Evolutionary conservation across 2,797 vertebrate genomes (phyloP).

Genomic region (Danio tinwini): DNA sequence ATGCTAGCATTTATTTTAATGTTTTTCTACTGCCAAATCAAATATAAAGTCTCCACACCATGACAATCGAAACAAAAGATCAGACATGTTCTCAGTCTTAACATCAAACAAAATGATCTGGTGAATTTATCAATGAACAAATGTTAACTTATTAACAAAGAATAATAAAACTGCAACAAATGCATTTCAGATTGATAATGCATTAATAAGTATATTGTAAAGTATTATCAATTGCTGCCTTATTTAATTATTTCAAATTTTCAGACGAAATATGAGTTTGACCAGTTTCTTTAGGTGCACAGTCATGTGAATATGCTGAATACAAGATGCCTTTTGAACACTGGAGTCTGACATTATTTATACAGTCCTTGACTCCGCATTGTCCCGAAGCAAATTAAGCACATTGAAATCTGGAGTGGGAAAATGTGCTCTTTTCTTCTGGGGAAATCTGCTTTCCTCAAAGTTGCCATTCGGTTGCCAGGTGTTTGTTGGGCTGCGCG

Average conservation of each 20-base stretch:
- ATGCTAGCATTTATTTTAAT: slow-evolving; percentile 59
- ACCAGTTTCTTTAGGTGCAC: background rate
- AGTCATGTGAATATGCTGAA: background rate
- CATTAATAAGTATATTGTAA: too few species aligned
- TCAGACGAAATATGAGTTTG: background rate
- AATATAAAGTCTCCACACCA: slow-evolving; percentile 66
- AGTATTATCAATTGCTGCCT: background rate
- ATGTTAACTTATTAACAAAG: too few species aligned
- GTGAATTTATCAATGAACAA: too few species aligned
- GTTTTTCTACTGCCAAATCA: slow-evolving; percentile 48
- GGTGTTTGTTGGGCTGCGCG: slow-evolving; percentile 65
- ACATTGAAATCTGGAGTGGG: slow-evolving; percentile 25
- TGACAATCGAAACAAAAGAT: slow-evolving; percentile 8
- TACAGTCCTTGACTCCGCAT: slow-evolving; percentile 17
- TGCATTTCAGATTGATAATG: too few species aligned
- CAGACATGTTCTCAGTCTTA: background rate
- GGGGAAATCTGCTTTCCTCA: slow-evolving; percentile 31
- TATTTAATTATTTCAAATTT: background rate
- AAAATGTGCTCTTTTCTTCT: slow-evolving; percentile 43
- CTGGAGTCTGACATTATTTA: slow-evolving; percentile 8
- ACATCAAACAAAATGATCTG: background rate
- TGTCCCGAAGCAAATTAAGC: slow-evolving; percentile 23
- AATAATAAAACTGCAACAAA: too few species aligned
- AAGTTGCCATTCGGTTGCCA: slow-evolving; percentile 60
- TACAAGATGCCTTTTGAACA: background rate